Percentiles rank a stretch among this genome's conserved stretches.
Evolutionary conservation across 2,797 vertebrate species (phyloP).

Genomic region (Neosalanx taihuensis): DNA sequence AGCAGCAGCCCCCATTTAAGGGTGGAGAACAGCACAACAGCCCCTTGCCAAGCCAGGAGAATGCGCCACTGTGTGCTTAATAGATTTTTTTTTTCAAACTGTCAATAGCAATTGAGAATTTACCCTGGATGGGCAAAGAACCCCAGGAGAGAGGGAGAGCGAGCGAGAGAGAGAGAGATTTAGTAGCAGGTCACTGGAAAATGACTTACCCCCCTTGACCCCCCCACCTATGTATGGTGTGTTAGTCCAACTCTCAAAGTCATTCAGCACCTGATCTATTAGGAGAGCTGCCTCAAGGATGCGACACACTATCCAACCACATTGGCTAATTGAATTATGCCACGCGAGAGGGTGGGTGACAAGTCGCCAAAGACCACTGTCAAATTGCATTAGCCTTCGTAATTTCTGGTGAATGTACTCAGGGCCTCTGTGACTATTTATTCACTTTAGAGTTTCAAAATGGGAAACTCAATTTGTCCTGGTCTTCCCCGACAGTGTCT

Average conservation of each 20-base stretch:
- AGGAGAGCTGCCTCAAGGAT: slow-evolving; percentile 35
- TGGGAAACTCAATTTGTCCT: slow-evolving; percentile 30
- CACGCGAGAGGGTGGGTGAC: slow-evolving; percentile 40
- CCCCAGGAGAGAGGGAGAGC: not conserved
- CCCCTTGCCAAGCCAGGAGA: slow-evolving; percentile 26
- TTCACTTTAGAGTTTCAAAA: slow-evolving; percentile 49
- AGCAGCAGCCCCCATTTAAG: slow-evolving; percentile 38
- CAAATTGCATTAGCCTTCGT: slow-evolving; percentile 52
- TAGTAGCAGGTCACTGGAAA: slow-evolving; percentile 17
- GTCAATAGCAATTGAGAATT: slow-evolving; percentile 34
- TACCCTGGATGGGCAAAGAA: slow-evolving; percentile 16
- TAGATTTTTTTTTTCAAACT: slow-evolving; percentile 41
- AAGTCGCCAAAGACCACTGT: slow-evolving; percentile 48
- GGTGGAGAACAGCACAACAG: slow-evolving; percentile 25
- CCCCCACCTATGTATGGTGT: slow-evolving; percentile 18
- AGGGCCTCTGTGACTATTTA: slow-evolving; percentile 38
- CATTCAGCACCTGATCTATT: slow-evolving; percentile 35
- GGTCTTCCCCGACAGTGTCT: slow-evolving; percentile 25
- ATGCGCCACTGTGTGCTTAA: slow-evolving; percentile 43
- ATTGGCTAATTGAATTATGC: slow-evolving; percentile 56
- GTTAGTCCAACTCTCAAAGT: slow-evolving; percentile 22
- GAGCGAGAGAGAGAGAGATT: slow-evolving; percentile 2
- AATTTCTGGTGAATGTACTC: slow-evolving; percentile 38
- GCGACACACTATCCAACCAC: slow-evolving; percentile 41
- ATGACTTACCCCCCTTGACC: slow-evolving; percentile 16